Evolutionary conservation across 2,113 vertebrate genomes (phyloP), one percentile per base, ranked within the genome.

Genomic region (Lota lota): DNA sequence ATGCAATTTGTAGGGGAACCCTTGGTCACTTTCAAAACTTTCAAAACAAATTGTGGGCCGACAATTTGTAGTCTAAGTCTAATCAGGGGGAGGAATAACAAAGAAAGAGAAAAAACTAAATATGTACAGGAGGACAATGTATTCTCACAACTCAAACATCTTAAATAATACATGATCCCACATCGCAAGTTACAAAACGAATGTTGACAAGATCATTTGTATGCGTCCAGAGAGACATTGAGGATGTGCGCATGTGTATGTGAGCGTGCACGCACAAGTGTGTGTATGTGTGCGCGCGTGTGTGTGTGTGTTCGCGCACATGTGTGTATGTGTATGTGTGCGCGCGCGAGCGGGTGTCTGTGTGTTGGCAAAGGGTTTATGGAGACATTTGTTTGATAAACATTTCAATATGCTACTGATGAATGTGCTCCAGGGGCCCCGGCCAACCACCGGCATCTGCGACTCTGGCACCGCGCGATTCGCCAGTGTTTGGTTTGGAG

Each of bases 371-470:
- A 17, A 1, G 20, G 71, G 73, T 74, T 60, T 28, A 10, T 20
- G 17, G 19, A 71, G 73, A 75, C 69, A 78, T 82, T 88, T 79
- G 79, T 76, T 75, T 78, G 73, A 72, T 78, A 73, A 86, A 83
- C 68, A 79, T 76, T 81, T 82, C 73, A 78, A 70, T 83, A 81
- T 70, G 71, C 69, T 50, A 69, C 64, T 64, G 75, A 81, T 81
- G 70, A 79, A 72, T 82, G 73, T 70, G 73, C 75, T 50, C 20
- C 68, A 36, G 63, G 47, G 68, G 8, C 40, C 70, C 18, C 4
- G 14, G 75, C 75, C 82, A 82, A 80, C 66, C 51, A 22, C 77
- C 70, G 76, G 40, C 80, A 84, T 85, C 85, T 86, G 77, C 73
- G 78, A 68, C 36, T 72, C 79, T 84, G 85, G 80, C 78, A 80